Evolutionary conservation across 92 coral and sea anemone species (phyloP), one percentile per base, ranked within the genome.

Genomic region (Epizoanthus scotinus): DNA sequence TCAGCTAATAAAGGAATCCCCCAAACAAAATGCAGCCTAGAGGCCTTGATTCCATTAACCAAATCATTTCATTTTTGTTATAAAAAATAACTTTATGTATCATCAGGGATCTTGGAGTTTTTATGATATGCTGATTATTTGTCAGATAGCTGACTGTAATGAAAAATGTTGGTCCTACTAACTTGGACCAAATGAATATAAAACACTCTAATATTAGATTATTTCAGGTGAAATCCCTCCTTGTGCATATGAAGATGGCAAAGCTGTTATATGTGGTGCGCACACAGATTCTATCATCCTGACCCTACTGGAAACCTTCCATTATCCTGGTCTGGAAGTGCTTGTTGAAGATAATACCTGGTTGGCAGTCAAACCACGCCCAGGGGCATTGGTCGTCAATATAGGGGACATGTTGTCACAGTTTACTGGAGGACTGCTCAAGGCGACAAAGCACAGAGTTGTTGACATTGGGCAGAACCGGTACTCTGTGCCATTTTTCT

Each of bases 401-500:
- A 86, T 86, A 79, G 89, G 89, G 10, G 89, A 86, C 29, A 70
- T 79, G 70, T 65, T 86, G 71, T 70, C 89, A 25, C 78, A 71
- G 66, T 54, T 80, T 53, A 86, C 85, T 34, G 70, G 67, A 34
- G 75, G 77, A 10, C 34, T 26, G 36, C 68, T 87, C 14, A 87
- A 70, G 71, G 87, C 91, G 3, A 83, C 85, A 28, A 67, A 50
- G 29, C 91, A 87, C 78, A 87, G 91, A 8, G 91, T 83, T 19
- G 82, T 83, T 19, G 91, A 83, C 70, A 17, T 83, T 25, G 87
- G 85, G 28, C 27, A 19, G 38, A 59, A 60, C 22, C 91, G 87
- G 14, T 82, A 71, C 47, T 87, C 91, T 47, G 87, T 78, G 24
- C 84, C 91, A 49, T 87, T 62, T 56, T 87, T 87, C 22, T 60